These are phyloP conservation scores for Cyclura pinguis DNA, from an alignment of 2,797 vertebrate genomes.

Conservation along the genomic window DNA sequence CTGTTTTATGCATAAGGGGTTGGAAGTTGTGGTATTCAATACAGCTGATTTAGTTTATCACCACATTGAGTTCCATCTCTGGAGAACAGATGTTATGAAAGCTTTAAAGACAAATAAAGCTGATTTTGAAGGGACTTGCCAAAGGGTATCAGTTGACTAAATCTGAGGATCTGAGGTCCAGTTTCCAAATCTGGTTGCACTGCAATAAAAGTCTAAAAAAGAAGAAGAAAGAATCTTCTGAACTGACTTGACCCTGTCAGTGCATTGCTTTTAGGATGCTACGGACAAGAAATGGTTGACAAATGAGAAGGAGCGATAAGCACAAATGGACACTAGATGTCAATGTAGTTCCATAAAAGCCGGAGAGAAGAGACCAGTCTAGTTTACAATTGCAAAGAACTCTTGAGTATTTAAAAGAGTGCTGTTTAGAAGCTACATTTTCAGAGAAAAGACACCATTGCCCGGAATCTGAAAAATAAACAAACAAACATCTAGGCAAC, in stretches of 20 bases:
- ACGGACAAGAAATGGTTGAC: background rate
- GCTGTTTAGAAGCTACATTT: background rate
- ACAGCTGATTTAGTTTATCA: background rate
- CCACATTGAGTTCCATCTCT: background rate
- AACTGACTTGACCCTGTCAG: background rate
- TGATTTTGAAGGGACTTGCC: background rate
- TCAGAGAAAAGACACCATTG: background rate
- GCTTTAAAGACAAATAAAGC: background rate
- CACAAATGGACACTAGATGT: constrained; percentile 58
- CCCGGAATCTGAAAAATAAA: constrained; percentile 30
- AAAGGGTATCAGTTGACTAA: background rate
- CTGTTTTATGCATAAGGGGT: background rate
- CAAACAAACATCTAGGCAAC: constrained; percentile 26
- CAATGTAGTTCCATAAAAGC: constrained; percentile 67
- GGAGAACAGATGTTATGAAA: background rate
- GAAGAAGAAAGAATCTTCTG: background rate
- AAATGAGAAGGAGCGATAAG: background rate
- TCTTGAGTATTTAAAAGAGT: background rate
- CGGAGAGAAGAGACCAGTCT: background rate
- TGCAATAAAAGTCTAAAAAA: background rate
- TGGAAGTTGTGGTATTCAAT: background rate
- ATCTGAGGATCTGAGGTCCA: background rate
- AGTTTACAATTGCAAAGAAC: background rate
- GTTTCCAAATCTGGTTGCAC: background rate
- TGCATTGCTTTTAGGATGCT: background rate